Base-by-base conservation (phyloP, 37 sponge, comb jelly and placozoan genomes). In the Halisarca cf. caerulea region DNA sequence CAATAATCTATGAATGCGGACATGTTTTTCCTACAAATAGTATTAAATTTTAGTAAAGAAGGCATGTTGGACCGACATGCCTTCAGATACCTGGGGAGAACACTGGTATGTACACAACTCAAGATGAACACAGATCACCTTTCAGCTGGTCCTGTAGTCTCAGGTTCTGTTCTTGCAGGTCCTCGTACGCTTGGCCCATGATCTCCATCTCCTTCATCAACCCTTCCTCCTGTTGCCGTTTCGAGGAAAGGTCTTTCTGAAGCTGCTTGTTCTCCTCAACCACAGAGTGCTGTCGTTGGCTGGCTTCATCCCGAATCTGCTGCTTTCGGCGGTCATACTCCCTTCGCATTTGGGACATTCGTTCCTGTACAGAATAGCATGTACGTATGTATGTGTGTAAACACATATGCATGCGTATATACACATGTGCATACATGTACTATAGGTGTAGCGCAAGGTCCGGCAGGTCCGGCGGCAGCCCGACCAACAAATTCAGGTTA, bases 181-280 rank as follows among this genome's bases (percentile, higher is more conserved):
- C 99, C 71, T 96, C 99, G 78, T 88, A 98, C 15, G 99, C 99
- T 47, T 94, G 93, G 6, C 92, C 93, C 18, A 91, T 94, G 9
- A 90, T 81, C 66, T 98, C 99, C 93, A 98, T 89, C 82, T 98
- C 99, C 11, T 62, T 82, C 78, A 96, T 80, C 53, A 98, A 87
- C n/a, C 94, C 91, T 44, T 94, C 94, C 1, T 90, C 90, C 72
- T 94, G 92, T 20, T 94, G 90, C 33, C 80, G 81, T 82, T 91
- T 91, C 42, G 84, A 78, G 58, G 18, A 43, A 44, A 91, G 74
- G 39, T 91, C 91, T 73, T 80, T 87, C 73, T 91, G 88, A 18
- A 91, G 82, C 8, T 86, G 91, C 30, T 61, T 85, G 58, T 84
- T 87, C 62, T 91, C 91, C 39, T 89, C 89, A 20, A 47, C 25